Percentiles rank a stretch among this genome's conserved stretches.
phyloP scores from a whole-genome alignment of 2,113 vertebrate genomes.

The Perca fluviatilis region DNA sequence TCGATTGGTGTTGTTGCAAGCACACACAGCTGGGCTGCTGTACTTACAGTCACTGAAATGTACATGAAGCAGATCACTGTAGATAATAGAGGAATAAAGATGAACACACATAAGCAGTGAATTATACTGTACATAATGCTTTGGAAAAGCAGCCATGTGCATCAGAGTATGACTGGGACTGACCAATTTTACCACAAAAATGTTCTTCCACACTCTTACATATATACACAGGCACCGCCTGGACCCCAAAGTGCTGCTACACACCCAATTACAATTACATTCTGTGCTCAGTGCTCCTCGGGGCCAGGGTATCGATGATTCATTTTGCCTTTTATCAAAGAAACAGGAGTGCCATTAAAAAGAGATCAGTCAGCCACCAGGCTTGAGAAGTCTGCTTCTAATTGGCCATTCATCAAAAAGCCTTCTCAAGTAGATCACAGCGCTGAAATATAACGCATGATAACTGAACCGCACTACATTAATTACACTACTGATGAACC shows the following conservation, averaged over 20 bases:
- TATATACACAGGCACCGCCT: constrained; percentile 21
- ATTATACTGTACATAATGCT: constrained; percentile 38
- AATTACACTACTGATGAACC: constrained; percentile 81
- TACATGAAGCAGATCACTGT: constrained; percentile 22
- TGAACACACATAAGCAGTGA: constrained; percentile 18
- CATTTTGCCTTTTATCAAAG: constrained; percentile 87
- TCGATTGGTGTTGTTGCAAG: constrained; percentile 22
- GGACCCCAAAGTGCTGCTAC: constrained; percentile 45
- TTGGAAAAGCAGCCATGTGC: constrained; percentile 39
- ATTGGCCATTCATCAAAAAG: constrained; percentile 87
- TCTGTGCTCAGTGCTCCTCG: constrained; percentile 59
- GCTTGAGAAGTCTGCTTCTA: constrained; percentile 79
- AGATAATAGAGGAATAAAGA: constrained; percentile 30
- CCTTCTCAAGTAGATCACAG: constrained; percentile 77
- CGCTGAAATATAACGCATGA: constrained; percentile 77
- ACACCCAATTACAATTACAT: constrained; percentile 78
- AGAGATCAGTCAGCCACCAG: constrained; percentile 85
- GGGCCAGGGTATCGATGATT: constrained; percentile 82
- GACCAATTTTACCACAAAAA: constrained; percentile 45
- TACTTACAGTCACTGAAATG: not conserved
- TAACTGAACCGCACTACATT: constrained; percentile 80
- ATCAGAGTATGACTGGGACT: constrained; percentile 35
- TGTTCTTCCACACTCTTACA: constrained; percentile 8
- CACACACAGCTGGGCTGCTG: constrained; percentile 30
- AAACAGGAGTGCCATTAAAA: constrained; percentile 85